phyloP scores from a whole-genome alignment of 2,797 vertebrate genomes.

The Cryptoblepharus egeriae region DNA sequence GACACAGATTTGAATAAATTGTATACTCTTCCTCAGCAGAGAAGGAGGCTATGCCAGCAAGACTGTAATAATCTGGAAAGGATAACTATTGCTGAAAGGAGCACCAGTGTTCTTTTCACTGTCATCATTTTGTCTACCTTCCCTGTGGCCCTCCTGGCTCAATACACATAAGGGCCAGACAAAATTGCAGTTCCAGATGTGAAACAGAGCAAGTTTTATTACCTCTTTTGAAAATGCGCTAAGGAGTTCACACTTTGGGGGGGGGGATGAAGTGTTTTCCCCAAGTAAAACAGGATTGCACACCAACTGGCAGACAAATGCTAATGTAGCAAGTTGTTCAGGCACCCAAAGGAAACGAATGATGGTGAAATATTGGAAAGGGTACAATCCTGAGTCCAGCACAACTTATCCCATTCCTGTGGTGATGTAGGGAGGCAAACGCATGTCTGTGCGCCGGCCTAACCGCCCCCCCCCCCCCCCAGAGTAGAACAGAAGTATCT shows the following conservation, averaged over 20 bases:
- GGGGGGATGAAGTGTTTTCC: not conserved
- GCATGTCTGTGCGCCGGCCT: too few relatives aligned
- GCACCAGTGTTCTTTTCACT: not conserved
- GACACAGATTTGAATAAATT: not conserved
- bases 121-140: not conserved
- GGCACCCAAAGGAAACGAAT: not conserved
- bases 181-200: not conserved
- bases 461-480: too few relatives aligned
- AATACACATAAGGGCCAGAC: not conserved
- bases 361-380: too few relatives aligned
- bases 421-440: too few relatives aligned
- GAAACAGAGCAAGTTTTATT: slow-evolving; percentile 24
- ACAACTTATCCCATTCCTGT: too few relatives aligned
- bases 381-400: too few relatives aligned
- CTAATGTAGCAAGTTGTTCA: not conserved
- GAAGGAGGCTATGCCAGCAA: not conserved
- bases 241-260: slow-evolving; percentile 3
- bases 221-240: not conserved
- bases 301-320: slow-evolving; percentile 1
- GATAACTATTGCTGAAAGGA: not conserved
- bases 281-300: slow-evolving; percentile 4
- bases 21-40: not conserved
- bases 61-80: not conserved
- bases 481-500: too few relatives aligned
- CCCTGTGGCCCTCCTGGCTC: slow-evolving; percentile 4